Evolutionary conservation across 2,888 invertebrate genomes (phyloP), one percentile per base, ranked within the genome.

Genomic region (Orthosia cruda): DNA sequence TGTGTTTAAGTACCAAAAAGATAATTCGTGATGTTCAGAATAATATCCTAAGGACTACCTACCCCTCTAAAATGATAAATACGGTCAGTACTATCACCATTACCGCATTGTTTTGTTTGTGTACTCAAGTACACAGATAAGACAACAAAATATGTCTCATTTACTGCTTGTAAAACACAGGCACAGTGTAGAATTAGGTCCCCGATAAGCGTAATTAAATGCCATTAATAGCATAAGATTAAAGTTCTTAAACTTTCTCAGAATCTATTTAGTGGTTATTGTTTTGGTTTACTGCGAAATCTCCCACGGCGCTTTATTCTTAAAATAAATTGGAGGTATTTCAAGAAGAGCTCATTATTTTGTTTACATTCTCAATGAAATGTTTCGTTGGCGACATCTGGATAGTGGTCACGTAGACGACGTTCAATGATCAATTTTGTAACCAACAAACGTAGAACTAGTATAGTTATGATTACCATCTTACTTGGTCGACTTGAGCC

Each of bases 141-240:
- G 71, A 68, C 52, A 73, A 55, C 45, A 64, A 69, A 69, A 75
- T 64, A 68, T 74, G 73, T 49, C 62, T 65, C 70, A 66, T 74
- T 72, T 49, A 78, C 69, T 72, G 65, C 68, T 74, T 74, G 65
- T 72, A 63, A 50, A 78, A 68, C 67, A 74, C 52, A 71, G 67
- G 74, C 74, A 85, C 70, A 85, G 82, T 85, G 78, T 80, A 66
- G 69, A 86, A 83, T 73, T 68, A 83, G 67, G 70, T 66, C 61
- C 62, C n/a, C 82, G 85, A 87, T 89, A 88, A 86, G 79, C 62
- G n/a, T 84, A 74, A 84, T 85, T 79, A 81, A 61, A 63, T 82
- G 55, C 32, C 67, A 80, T 77, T 80, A 77, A 71, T 57, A 71
- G 32, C 40, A 18, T 26, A n/a, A 40, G 40, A 57, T 23, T 49